Base-by-base conservation (phyloP, 2,113 vertebrate species). In the Pitta sordida region DNA sequence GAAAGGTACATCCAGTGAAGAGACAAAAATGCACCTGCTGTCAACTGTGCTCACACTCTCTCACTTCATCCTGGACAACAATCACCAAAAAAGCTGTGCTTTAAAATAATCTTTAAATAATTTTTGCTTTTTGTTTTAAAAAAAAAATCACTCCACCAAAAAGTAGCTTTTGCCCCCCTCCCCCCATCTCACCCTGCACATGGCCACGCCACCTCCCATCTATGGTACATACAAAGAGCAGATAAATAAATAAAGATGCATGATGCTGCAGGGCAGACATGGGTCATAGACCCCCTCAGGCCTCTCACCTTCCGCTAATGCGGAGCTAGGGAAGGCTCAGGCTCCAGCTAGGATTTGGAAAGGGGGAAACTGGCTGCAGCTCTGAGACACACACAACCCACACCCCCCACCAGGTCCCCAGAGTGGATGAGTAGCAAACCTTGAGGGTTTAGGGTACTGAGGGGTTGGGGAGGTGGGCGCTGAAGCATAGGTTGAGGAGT, bases 61-160 rank as follows among this genome's bases (percentile, higher is more conserved):
- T 73, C 55, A 32, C 59, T 85, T 95, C 3, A 2, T 53, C 56
- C 64, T 39, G 76, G 88, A 88, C 88, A 84, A 78, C 95, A 77
- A 92, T 55, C 91, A 93, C 68, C 78, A 73, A 75, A 58, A 86
- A 87, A 91, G 64, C 88, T 85, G 92, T 94, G 95, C 93, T 96
- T 96, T 87, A 94, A 95, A 96, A 96, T 87, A 94, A 92, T 94
- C 29, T 94, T 97, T 97, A 97, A 97, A 97, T 96, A 96, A 93
- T 93, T 96, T 95, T 63, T 93, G 92, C 85, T 92, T 88, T 93
- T 84, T 73, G 52, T 73, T 92, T 0, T 63, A 71, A 88, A 93
- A 91, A 79, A 71, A 88, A 51, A 37, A 43, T 41, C 14, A 21
- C 8, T 30, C 32, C 34, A 52, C 65, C 73, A 29, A 14, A 37